These are phyloP conservation scores for Aphelocoma coerulescens DNA, from an alignment of 2,113 vertebrate genomes.

Conservation along the genomic window DNA sequence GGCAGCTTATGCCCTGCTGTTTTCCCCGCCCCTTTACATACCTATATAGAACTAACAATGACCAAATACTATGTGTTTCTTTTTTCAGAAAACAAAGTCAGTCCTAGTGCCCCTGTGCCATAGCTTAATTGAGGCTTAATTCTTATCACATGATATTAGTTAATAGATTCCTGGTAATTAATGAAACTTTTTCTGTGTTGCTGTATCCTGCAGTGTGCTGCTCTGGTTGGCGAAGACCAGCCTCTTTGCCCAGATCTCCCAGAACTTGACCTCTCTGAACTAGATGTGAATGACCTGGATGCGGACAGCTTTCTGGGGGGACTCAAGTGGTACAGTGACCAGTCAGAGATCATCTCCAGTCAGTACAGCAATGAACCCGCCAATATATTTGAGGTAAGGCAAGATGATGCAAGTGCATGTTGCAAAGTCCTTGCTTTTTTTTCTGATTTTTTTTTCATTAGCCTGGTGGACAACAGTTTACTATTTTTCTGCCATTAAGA, in stretches of 20 bases:
- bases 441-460: neutral
- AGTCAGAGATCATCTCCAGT: conserved; percentile 97
- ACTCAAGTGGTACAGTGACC: conserved; percentile 99
- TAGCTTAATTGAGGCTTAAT: conserved; percentile 59
- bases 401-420: neutral
- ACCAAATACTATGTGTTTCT: neutral
- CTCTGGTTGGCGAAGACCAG: conserved; percentile 99
- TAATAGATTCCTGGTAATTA: conserved; percentile 65
- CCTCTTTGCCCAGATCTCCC: conserved; percentile 98
- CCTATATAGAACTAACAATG: neutral
- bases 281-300: conserved; percentile 97
- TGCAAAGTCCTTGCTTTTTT: neutral
- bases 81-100: neutral
- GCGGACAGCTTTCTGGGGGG: conserved; percentile 95
- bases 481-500: neutral
- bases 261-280: conserved; percentile 98
- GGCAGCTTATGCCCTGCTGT: neutral
- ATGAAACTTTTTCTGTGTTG: conserved; percentile 23
- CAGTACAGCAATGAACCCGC: conserved; percentile 94
- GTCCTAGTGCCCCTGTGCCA: conserved; percentile 30
- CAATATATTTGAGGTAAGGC: conserved; percentile 95
- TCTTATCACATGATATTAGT: conserved; percentile 62
- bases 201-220: conserved; percentile 86
- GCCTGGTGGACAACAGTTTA: neutral
- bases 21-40: neutral